Percentiles rank a stretch among this genome's conserved stretches.
Evolutionary conservation across 2,888 invertebrate genomes (phyloP).

Genomic region (Nasonia oneida): DNA sequence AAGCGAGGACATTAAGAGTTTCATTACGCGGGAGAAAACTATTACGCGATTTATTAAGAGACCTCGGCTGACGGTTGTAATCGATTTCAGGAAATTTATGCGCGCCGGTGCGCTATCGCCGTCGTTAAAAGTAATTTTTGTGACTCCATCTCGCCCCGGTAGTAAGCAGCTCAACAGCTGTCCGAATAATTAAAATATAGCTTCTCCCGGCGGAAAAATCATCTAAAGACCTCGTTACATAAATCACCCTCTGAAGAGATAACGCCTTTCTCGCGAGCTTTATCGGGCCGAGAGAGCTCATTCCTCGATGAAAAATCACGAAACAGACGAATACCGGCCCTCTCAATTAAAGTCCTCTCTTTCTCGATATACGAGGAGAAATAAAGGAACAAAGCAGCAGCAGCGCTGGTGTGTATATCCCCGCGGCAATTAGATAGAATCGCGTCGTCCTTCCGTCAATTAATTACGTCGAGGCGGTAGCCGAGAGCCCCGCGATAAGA

Average conservation of each 20-base stretch:
- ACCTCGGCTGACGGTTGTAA: not conserved
- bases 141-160: not conserved
- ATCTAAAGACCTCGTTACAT: not conserved
- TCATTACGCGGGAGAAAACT: not conserved
- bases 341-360: not conserved
- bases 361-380: not conserved
- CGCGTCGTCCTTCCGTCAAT: not conserved
- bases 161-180: not conserved
- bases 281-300: not conserved
- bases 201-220: not conserved
- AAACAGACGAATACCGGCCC: not conserved
- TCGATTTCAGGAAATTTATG: not conserved
- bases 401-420: not conserved
- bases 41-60: not conserved
- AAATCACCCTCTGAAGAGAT: not conserved
- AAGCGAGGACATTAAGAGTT: not conserved
- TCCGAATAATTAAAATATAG: not conserved
- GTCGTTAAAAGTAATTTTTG: not conserved
- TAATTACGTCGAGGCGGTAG: slow-evolving; percentile 3
- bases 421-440: slow-evolving; percentile 10
- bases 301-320: slow-evolving; percentile 6
- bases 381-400: not conserved
- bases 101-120: not conserved
- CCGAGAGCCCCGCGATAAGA: not conserved
- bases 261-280: not conserved